phyloP scores from a whole-genome alignment of 1,140 invertebrate genomes.

The Drosophila sp. region DNA sequence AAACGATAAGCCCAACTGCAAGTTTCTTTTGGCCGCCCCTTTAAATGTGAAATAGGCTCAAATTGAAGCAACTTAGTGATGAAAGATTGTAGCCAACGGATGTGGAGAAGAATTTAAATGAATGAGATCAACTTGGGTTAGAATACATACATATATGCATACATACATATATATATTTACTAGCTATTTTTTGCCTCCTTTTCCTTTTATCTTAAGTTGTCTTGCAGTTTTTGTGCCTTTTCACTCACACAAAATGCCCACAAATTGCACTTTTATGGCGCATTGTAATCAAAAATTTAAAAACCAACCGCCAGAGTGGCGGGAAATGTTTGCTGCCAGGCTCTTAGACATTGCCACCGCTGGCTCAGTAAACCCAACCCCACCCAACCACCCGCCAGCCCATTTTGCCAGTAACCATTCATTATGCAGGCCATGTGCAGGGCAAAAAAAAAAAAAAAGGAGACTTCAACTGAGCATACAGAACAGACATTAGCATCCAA shows the following conservation, averaged over 20 bases:
- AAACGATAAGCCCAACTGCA: constrained; percentile 70
- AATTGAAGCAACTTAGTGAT: constrained; percentile 48
- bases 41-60: constrained; percentile 31
- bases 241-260: constrained; percentile 55
- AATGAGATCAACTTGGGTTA: background rate
- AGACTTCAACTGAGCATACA: constrained; percentile 57
- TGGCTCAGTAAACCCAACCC: constrained; percentile 10
- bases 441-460: constrained; percentile 52
- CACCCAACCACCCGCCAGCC: constrained; percentile 43
- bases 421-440: constrained; percentile 76
- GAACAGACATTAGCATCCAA: constrained; percentile 65
- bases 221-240: background rate
- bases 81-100: constrained; percentile 52
- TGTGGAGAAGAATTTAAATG: constrained; percentile 48
- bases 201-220: constrained; percentile 1
- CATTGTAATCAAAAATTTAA: constrained; percentile 54
- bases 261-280: constrained; percentile 71
- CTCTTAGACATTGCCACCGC: constrained; percentile 20
- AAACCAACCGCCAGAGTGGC: constrained; percentile 14
- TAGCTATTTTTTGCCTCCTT: background rate
- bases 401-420: constrained; percentile 51
- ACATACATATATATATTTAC: background rate
- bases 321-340: constrained; percentile 27
- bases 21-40: constrained; percentile 40
- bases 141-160: background rate